These are phyloP conservation scores for Apodemia duryi DNA, from an alignment of 2,888 invertebrate genomes.

Conservation along the genomic window DNA sequence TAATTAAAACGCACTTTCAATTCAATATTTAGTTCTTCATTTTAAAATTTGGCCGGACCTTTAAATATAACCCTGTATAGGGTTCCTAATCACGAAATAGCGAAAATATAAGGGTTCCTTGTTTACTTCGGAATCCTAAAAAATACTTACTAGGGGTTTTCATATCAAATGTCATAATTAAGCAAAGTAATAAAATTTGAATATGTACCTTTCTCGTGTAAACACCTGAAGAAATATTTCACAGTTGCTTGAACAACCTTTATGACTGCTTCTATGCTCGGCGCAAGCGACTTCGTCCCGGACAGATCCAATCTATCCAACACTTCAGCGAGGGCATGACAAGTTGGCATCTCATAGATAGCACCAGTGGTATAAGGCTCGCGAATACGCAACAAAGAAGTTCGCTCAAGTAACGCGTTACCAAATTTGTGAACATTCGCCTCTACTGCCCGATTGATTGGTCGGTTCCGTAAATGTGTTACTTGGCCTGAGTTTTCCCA, in stretches of 20 bases:
- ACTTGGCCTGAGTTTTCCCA: slow-evolving; percentile 81
- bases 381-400: slow-evolving; percentile 87
- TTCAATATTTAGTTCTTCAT: no score
- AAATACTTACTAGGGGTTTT: no score
- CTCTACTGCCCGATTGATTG: slow-evolving; percentile 81
- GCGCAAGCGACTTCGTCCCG: slow-evolving; percentile 75
- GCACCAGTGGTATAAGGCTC: slow-evolving; percentile 85
- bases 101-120: no score
- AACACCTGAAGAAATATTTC: slow-evolving; percentile 87
- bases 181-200: neutral
- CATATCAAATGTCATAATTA: no score
- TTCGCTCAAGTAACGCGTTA: slow-evolving; percentile 78
- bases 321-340: slow-evolving; percentile 70
- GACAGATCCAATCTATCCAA: slow-evolving; percentile 83
- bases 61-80: no score
- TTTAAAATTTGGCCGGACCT: no score
- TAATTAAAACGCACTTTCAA: no score
- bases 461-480: slow-evolving; percentile 49
- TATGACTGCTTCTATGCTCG: slow-evolving; percentile 82
- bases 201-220: slow-evolving; percentile 81
- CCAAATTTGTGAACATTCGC: slow-evolving; percentile 87
- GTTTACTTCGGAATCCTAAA: no score
- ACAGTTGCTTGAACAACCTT: slow-evolving; percentile 85
- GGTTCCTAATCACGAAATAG: no score
- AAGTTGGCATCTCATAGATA: slow-evolving; percentile 76